Base-by-base conservation (phyloP, 2,797 vertebrate genomes). In the Esox lucius region DNA sequence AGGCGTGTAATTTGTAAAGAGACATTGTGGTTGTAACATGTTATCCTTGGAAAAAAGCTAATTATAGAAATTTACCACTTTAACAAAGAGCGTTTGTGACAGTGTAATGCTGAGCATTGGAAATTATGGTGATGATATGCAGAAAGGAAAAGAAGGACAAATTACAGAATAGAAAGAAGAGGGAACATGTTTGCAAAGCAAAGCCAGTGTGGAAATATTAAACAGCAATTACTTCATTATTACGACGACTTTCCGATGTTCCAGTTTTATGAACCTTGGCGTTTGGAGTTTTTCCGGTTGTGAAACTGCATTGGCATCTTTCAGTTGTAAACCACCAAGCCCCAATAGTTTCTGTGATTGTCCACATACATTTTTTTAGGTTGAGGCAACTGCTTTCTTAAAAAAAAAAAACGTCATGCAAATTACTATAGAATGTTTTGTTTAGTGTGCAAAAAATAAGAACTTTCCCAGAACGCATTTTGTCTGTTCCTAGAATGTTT, bases 71-170 rank as follows among this genome's bases (percentile, higher is more conserved):
- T 59, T 5, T 59, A 59, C 22, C 56, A 59, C 56, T 59, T 59
- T 59, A 59, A 22, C 28, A 59, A 12, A 71, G 46, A 28, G 19
- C 28, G 4, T 49, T 24, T 42, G 68, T 24, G 46, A 28, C 42
- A 46, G 42, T 16, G 42, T 5, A 49, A n/a, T 28, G 68, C 42
- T 26, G 5, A 28, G 68, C 89, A 89, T 83, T 87, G 81, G 88
- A 85, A 91, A 89, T 87, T 91, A 83, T 86, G 88, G 88, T 87
- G 33, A 87, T 86, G 82, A 76, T 71, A 86, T 87, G 82, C 42
- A 46, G 42, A 46, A 46, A 86, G 88, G 75, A 46, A 70, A 15
- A 19, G 16, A 13, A n/a, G 66, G 33, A 49, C 2, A 24, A 46
- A 46, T 46, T 11, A 46, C 9, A 46, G 2, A 46, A 68, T 35